Percentiles rank a stretch among this genome's conserved stretches.
Evolutionary conservation across 2,113 vertebrate species (phyloP).

Genomic region (Herpetotheres cachinnans): DNA sequence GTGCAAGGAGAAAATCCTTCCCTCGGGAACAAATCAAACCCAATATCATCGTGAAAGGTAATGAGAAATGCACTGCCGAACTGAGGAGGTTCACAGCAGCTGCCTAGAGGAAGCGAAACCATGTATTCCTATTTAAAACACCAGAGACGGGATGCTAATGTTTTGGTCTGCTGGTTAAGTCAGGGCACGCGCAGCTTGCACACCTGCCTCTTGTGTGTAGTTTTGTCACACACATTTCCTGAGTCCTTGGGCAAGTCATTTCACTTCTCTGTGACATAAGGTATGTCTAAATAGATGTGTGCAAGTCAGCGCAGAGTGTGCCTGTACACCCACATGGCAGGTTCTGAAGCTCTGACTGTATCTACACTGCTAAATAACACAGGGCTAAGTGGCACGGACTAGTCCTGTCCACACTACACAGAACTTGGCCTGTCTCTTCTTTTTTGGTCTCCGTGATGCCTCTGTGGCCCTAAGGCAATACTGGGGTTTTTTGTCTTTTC

Average conservation of each 20-base stretch:
- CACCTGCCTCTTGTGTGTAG: background rate
- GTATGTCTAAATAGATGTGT: background rate
- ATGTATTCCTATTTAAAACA: background rate
- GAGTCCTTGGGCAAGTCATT: background rate
- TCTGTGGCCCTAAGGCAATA: background rate
- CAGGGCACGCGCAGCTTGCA: background rate
- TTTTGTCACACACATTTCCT: background rate
- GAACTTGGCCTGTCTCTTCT: background rate
- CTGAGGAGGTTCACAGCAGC: background rate
- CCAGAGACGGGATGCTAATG: background rate
- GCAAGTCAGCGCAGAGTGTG: background rate
- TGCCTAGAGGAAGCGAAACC: background rate
- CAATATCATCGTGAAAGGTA: conserved; percentile 44
- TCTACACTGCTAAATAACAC: background rate
- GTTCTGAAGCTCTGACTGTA: background rate
- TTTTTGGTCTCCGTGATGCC: background rate
- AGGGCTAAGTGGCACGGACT: background rate
- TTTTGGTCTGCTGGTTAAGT: conserved; percentile 17
- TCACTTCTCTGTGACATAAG: background rate
- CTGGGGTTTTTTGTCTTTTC: background rate
- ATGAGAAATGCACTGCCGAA: conserved; percentile 29
- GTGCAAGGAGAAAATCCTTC: conserved; percentile 60
- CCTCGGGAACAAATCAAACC: conserved; percentile 45
- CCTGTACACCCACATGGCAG: background rate
- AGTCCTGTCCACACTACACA: background rate